Percentiles rank a stretch among this genome's conserved stretches.
Evolutionary conservation across 2,797 vertebrate species (phyloP).

Genomic region (Podargus strigoides): DNA sequence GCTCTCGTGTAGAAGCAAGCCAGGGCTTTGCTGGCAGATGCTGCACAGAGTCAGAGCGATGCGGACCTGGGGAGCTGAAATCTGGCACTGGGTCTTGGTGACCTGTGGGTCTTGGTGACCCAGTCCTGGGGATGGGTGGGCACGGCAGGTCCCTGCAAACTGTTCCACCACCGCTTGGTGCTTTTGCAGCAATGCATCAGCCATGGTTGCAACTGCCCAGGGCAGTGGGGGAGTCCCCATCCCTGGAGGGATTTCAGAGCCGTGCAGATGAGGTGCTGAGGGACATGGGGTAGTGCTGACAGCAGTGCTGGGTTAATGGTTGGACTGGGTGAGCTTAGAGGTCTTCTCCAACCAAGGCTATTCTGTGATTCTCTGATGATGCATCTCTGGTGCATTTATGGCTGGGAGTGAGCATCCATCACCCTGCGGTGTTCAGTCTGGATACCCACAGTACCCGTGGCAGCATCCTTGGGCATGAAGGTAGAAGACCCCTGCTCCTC

Average conservation of each 20-base stretch:
- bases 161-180: fast-evolving
- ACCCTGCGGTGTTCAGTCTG: fast-evolving
- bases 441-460: background rate
- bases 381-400: background rate
- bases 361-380: too few relatives aligned
- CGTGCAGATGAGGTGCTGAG: too few relatives aligned
- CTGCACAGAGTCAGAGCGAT: fast-evolving
- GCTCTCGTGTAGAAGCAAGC: background rate
- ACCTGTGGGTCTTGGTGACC: background rate
- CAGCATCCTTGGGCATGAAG: background rate
- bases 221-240: too few relatives aligned
- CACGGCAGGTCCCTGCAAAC: background rate
- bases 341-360: too few relatives aligned
- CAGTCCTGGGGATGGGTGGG: background rate
- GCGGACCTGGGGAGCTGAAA: background rate
- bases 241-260: too few relatives aligned
- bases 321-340: too few relatives aligned
- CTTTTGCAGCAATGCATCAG: background rate
- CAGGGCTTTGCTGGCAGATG: background rate
- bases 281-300: too few relatives aligned
- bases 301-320: too few relatives aligned
- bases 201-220: fast-evolving
- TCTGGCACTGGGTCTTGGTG: background rate
- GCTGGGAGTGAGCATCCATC: background rate
- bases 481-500: fast-evolving